Percentiles rank a stretch among this genome's conserved stretches.
Evolutionary conservation across 2,888 invertebrate species (phyloP).

Genomic region (Subacronicta megacephala): DNA sequence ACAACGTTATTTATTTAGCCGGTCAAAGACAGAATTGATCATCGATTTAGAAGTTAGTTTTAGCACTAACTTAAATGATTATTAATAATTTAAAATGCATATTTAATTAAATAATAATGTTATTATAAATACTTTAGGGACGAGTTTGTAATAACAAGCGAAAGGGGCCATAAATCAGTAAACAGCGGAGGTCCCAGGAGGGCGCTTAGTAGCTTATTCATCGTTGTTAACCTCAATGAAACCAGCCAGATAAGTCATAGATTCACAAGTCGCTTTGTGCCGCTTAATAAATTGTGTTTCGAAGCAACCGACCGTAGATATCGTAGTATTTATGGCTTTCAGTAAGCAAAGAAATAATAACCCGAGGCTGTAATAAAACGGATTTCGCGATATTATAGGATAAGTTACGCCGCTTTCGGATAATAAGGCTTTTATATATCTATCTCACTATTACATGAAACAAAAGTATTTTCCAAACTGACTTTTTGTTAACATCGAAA

Average conservation of each 20-base stretch:
- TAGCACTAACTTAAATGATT: conserved; percentile 8
- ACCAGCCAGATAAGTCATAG: conserved; percentile 60
- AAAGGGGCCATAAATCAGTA: conserved; percentile 52
- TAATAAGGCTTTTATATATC: conserved; percentile 36
- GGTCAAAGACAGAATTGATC: too few relatives aligned
- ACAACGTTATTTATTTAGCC: too few relatives aligned
- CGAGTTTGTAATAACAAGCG: conserved; percentile 29
- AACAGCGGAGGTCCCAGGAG: conserved; percentile 51
- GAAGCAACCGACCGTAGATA: conserved; percentile 49
- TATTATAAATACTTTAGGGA: conserved; percentile 18
- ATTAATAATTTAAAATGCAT: conserved; percentile 24
- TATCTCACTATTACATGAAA: conserved; percentile 21
- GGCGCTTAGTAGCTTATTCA: conserved; percentile 59
- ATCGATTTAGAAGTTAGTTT: conserved; percentile 9
- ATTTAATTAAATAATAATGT: conserved; percentile 24
- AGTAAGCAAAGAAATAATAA: conserved; percentile 50
- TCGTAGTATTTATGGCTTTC: conserved; percentile 53
- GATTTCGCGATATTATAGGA: conserved; percentile 35
- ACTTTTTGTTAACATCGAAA: conserved; percentile 16
- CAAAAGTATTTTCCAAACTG: not conserved
- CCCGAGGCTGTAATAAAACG: conserved; percentile 42
- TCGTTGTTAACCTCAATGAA: conserved; percentile 56
- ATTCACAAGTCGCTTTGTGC: conserved; percentile 49
- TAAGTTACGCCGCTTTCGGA: conserved; percentile 31
- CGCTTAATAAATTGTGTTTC: conserved; percentile 58